Evolutionary conservation across 2,113 vertebrate genomes (phyloP).

Genomic region (Perca schrenkii): DNA sequence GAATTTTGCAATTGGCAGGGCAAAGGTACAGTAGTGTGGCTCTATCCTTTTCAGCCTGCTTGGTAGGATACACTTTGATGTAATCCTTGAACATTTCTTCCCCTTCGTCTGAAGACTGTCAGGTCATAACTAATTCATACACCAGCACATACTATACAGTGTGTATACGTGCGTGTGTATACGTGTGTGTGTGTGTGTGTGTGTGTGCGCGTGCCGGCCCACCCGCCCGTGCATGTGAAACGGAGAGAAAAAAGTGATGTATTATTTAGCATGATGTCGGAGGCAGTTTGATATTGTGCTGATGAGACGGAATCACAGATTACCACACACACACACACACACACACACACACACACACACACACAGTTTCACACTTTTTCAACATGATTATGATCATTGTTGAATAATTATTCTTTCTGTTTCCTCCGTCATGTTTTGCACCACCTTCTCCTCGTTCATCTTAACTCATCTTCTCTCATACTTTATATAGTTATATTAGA

Average conservation of each 20-base stretch:
- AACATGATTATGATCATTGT: neutral
- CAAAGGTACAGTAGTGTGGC: conserved; percentile 30
- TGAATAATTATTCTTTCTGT: conserved; percentile 7
- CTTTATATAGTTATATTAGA: neutral
- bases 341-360: conserved; percentile 1
- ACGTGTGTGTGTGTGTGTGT: conserved; percentile 1
- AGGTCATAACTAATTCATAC: conserved; percentile 76
- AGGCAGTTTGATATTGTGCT: conserved; percentile 79
- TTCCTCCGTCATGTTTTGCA: neutral
- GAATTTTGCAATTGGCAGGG: neutral
- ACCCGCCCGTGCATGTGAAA: neutral
- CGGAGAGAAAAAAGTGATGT: conserved; percentile 70
- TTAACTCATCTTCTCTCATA: neutral
- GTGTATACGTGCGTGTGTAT: conserved; percentile 41
- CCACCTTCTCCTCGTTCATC: neutral
- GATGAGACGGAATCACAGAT: conserved; percentile 78
- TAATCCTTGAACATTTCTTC: conserved; percentile 67
- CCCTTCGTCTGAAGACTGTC: conserved; percentile 68
- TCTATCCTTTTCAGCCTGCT: conserved; percentile 30
- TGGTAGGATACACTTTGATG: conserved; percentile 64
- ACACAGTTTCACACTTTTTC: conserved; percentile 7
- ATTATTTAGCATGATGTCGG: conserved; percentile 74
- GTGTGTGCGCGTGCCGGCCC: no score
- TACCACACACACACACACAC: conserved; percentile 27
- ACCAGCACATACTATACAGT: conserved; percentile 56